Evolutionary conservation across 2,113 vertebrate species (phyloP).

Genomic region (Macaca nemestrina): DNA sequence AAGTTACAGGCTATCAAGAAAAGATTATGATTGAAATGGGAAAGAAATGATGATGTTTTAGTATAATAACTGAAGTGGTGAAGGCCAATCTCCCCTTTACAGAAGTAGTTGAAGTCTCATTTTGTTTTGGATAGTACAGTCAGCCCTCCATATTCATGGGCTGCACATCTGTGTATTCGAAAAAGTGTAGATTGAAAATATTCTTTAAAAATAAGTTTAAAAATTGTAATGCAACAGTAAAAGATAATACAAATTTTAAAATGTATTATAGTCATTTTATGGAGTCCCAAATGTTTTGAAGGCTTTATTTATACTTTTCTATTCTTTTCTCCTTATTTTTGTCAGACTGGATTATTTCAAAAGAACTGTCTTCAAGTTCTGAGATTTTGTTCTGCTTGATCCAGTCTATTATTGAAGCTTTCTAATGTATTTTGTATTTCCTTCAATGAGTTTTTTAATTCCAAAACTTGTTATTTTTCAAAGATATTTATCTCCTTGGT

Average conservation of each 20-base stretch:
- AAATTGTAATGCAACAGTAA: neutral
- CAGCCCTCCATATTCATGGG: neutral
- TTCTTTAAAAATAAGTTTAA: neutral
- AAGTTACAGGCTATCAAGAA: neutral
- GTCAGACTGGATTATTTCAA: neutral
- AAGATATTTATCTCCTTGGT: neutral
- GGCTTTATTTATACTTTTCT: neutral
- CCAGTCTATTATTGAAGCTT: neutral
- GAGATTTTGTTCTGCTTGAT: neutral
- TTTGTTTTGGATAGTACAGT: neutral
- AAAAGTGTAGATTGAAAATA: neutral
- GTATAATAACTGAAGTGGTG: neutral
- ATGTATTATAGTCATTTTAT: neutral
- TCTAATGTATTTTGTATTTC: neutral
- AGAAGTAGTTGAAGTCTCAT: neutral
- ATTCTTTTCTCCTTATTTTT: neutral
- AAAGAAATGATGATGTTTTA: neutral
- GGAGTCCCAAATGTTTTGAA: neutral
- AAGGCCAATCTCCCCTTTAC: neutral
- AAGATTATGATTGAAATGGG: neutral
- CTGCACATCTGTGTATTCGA: neutral
- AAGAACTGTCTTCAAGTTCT: neutral
- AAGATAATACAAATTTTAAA: neutral
- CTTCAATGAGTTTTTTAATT: neutral
- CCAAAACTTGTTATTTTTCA: neutral